phyloP scores from a whole-genome alignment of 1,140 invertebrate genomes.

The Rhopalosiphum maidis region DNA sequence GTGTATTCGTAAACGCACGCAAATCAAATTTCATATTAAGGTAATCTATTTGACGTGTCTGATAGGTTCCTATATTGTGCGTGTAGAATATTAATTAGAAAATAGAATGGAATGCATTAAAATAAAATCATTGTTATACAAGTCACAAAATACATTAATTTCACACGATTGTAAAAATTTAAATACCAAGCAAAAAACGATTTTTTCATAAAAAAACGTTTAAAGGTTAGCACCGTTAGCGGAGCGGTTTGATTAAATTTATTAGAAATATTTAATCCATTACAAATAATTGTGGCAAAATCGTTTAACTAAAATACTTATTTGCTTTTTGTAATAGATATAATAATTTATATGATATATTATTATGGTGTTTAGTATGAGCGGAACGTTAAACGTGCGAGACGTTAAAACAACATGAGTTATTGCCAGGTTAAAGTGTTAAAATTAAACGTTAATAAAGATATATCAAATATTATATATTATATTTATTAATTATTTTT shows the following conservation, averaged over 20 bases:
- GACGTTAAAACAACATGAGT: background rate
- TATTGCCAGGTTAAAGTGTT: background rate
- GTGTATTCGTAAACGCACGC: background rate
- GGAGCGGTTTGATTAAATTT: background rate
- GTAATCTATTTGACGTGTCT: background rate
- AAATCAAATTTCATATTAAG: background rate
- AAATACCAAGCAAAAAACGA: background rate
- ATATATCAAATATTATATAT: background rate
- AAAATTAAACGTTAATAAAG: background rate
- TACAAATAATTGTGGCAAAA: background rate
- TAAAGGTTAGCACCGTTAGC: background rate
- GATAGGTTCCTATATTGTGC: background rate
- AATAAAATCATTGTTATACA: background rate
- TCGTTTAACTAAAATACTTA: background rate
- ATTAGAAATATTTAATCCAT: background rate
- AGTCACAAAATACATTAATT: background rate
- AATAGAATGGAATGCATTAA: background rate
- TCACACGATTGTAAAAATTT: background rate
- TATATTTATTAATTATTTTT: no score
- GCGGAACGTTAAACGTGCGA: background rate
- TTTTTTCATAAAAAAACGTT: background rate
- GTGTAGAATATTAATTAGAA: background rate
- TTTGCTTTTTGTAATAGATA: background rate
- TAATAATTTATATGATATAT: background rate
- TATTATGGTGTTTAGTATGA: background rate